Evolutionary conservation across 2,797 vertebrate species (phyloP).

Genomic region (Neomorphus geoffroyi): DNA sequence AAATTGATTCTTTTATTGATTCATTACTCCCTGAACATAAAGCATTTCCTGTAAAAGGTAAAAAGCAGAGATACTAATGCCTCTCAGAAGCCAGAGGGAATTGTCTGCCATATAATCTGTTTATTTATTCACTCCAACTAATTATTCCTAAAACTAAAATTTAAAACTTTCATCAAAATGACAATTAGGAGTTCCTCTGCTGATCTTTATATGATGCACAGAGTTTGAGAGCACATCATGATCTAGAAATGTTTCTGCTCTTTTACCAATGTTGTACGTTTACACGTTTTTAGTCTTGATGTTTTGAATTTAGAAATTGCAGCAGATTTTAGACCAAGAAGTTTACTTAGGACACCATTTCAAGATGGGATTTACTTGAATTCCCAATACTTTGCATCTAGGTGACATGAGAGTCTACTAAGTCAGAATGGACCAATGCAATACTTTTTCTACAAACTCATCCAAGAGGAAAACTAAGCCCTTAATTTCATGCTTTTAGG

Average conservation of each 20-base stretch:
- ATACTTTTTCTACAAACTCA: background rate
- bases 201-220: background rate
- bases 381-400: background rate
- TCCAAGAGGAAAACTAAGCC: background rate
- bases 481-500: background rate
- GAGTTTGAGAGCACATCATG: background rate
- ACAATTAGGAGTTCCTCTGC: background rate
- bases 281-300: background rate
- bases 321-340: background rate
- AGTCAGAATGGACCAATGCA: background rate
- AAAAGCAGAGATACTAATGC: background rate
- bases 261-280: background rate
- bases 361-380: background rate
- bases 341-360: background rate
- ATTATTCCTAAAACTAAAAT: background rate
- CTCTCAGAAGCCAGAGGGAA: background rate
- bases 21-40: background rate
- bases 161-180: background rate
- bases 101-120: background rate
- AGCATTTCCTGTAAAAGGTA: background rate
- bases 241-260: background rate
- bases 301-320: background rate
- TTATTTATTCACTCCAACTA: background rate
- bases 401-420: background rate
- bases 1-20: constrained; percentile 33